Evolutionary conservation across 2,113 vertebrate genomes (phyloP).

Genomic region (Paralichthys olivaceus): DNA sequence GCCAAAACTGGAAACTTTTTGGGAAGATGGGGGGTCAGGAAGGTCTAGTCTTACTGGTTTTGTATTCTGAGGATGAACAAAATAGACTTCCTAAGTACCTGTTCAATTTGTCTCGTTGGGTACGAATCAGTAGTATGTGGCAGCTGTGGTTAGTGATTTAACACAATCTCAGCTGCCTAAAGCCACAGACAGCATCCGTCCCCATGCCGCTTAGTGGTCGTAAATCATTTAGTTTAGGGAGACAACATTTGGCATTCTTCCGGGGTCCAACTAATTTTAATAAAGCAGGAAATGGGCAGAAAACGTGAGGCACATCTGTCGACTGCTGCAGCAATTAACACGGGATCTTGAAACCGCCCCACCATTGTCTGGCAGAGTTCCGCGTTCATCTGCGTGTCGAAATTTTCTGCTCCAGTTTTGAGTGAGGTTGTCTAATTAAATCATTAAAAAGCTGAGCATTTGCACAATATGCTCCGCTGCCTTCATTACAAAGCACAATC

Average conservation of each 20-base stretch:
- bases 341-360: conserved; percentile 33
- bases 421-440: conserved; percentile 80
- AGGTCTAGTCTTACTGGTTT: not conserved
- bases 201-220: conserved; percentile 19
- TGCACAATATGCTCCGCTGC: conserved; percentile 77
- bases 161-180: conserved; percentile 39
- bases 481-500: conserved; percentile 75
- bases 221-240: conserved; percentile 68
- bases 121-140: conserved; percentile 2
- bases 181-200: conserved; percentile 29
- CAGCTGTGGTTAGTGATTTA: conserved; percentile 39
- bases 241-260: conserved; percentile 68
- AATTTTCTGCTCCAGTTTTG: conserved; percentile 77
- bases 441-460: conserved; percentile 79
- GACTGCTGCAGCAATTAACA: conserved; percentile 73
- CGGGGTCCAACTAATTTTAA: conserved; percentile 61
- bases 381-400: conserved; percentile 57
- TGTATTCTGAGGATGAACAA: not conserved
- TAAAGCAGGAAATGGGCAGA: conserved; percentile 69
- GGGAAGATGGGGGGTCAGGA: not conserved
- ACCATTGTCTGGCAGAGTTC: conserved; percentile 51
- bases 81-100: not conserved
- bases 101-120: conserved; percentile 6
- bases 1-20: not conserved
- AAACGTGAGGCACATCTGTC: conserved; percentile 76